Evolutionary conservation across 2,888 invertebrate genomes (phyloP).

Genomic region (Aricia artaxerxes): DNA sequence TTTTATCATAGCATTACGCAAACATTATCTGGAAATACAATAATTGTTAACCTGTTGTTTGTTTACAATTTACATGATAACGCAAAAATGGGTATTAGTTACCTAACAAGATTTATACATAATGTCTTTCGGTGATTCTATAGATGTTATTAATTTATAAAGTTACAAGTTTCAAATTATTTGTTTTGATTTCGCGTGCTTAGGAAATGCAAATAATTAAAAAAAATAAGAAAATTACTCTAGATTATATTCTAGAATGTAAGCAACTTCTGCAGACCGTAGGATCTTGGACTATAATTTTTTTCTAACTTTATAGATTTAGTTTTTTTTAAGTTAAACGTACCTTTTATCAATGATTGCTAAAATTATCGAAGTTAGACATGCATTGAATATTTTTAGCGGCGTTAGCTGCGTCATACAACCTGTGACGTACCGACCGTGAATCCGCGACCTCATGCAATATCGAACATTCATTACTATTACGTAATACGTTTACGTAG

Average conservation of each 20-base stretch:
- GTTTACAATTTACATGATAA: conserved; percentile 5
- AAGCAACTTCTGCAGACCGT: background rate
- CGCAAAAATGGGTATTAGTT: background rate
- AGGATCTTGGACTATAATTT: background rate
- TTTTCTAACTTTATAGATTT: background rate
- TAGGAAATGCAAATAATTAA: too few relatives aligned
- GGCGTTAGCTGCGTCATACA: background rate
- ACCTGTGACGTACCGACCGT: conserved; percentile 13
- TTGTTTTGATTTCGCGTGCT: background rate
- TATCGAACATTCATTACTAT: background rate
- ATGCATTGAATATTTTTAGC: background rate
- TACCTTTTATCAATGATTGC: too few relatives aligned
- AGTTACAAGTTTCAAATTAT: background rate
- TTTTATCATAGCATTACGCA: conserved; percentile 2
- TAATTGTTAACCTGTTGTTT: conserved; percentile 3
- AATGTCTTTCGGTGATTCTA: background rate
- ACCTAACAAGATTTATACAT: background rate
- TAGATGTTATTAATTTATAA: background rate
- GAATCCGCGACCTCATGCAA: conserved; percentile 17
- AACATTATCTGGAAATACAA: background rate
- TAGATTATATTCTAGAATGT: background rate
- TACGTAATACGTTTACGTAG: background rate
- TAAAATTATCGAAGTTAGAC: background rate
- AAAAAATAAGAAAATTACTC: too few relatives aligned
- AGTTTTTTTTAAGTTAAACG: background rate